Conservation (phyloP, 2,888 invertebrate genomes). For the Hypomecis punctinalis region DNA sequence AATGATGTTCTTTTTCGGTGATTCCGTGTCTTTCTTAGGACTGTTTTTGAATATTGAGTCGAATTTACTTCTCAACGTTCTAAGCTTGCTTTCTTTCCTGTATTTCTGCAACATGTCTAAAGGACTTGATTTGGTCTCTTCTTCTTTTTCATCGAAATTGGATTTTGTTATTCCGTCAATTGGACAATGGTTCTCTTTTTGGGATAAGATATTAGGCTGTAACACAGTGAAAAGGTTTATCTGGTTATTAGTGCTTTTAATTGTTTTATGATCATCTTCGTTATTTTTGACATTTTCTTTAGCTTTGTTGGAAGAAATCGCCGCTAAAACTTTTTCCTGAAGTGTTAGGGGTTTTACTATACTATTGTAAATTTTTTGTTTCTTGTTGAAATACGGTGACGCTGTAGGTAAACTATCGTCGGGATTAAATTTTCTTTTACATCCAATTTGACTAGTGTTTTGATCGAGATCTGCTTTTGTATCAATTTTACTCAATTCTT, state of each 20-base stretch:
- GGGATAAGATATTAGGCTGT: constrained; percentile 51
- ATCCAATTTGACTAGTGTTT: constrained; percentile 21
- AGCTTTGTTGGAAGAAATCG: constrained; percentile 58
- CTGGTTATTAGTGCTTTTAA: constrained; percentile 48
- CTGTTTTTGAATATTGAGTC: constrained; percentile 48
- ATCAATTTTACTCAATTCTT: constrained; percentile 38
- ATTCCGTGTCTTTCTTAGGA: constrained; percentile 25
- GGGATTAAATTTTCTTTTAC: constrained; percentile 56
- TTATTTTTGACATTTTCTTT: constrained; percentile 27
- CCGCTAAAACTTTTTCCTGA: constrained; percentile 69
- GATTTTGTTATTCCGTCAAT: constrained; percentile 22
- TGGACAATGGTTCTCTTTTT: constrained; percentile 69
- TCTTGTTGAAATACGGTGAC: constrained; percentile 76
- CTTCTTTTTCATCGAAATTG: constrained; percentile 40
- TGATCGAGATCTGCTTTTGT: constrained; percentile 15
- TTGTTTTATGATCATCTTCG: background rate
- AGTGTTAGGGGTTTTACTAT: constrained; percentile 54
- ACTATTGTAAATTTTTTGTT: constrained; percentile 57
- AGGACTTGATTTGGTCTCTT: constrained; percentile 47
- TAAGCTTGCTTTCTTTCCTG: constrained; percentile 57
- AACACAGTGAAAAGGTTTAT: constrained; percentile 53
- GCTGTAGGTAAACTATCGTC: constrained; percentile 53
- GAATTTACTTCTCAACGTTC: constrained; percentile 52
- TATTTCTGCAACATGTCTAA: constrained; percentile 66
- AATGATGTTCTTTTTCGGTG: constrained; percentile 27